Base-by-base conservation (phyloP, 2,113 vertebrate species). In the Campylomormyrus numenius region DNA sequence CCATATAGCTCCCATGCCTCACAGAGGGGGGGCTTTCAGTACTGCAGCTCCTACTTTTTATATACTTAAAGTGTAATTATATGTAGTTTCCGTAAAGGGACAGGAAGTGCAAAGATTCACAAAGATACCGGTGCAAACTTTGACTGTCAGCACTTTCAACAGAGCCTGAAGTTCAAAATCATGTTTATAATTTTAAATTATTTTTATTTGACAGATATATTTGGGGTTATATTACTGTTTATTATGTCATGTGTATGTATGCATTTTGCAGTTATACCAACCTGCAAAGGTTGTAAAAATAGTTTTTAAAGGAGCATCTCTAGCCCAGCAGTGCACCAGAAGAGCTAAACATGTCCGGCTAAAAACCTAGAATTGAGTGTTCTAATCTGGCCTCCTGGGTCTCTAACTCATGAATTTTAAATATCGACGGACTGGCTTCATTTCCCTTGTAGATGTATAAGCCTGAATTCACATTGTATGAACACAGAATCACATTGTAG, bases 121-220 rank as follows among this genome's bases (percentile, higher is more conserved):
- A 31, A 27, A 46, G 56, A 62, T n/a, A 84, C 39, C 2, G 39
- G 31, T 62, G 39, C 35, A 66, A 49, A 85, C 21, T 86, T 31
- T 86, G 21, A 50, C 42, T 48, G 9, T 50, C 48, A 85, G 84
- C 46, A 85, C 48, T 85, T 85, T 49, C 7, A 50, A 52, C n/a
- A 35, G 85, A 87, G 88, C 88, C 48, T 49, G 27, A 89, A 77
- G 46, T 74, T 24, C 85, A 87, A 87, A 87, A 86, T 88, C 58
- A 87, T 74, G n/a, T 90, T 88, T 70, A 85, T 92, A 91, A 90
- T 93, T 92, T 58, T 19, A 35, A 39, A 88, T 39, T 88, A 39
- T 70, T 50, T 48, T 89, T 46, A 35, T 48, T 87, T 87, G 24
- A 35, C 24, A 27, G 50, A 87, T 53, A 53, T 87, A 85, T 87